phyloP scores from a whole-genome alignment of 2,888 invertebrate genomes.

The Colostygia pectinataria region DNA sequence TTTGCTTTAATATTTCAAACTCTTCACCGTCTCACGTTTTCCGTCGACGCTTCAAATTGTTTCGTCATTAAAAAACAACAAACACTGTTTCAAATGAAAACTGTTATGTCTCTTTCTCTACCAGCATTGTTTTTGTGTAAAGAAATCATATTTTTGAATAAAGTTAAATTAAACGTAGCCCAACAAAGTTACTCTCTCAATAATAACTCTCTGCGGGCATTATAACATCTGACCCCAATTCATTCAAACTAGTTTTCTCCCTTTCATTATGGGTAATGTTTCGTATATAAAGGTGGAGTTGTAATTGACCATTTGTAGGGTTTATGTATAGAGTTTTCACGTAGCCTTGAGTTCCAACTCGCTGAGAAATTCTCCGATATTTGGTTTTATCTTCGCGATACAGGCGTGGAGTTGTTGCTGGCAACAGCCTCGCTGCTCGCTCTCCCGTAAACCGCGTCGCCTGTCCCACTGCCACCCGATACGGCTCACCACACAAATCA shows the following conservation, averaged over 20 bases:
- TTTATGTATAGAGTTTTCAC: slow-evolving; percentile 7
- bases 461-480: slow-evolving; percentile 36
- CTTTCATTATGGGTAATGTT: slow-evolving; percentile 33
- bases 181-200: slow-evolving; percentile 25
- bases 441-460: slow-evolving; percentile 29
- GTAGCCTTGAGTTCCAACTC: slow-evolving; percentile 1
- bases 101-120: slow-evolving; percentile 5
- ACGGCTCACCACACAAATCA: slow-evolving; percentile 62
- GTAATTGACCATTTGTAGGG: slow-evolving; percentile 31
- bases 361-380: slow-evolving; percentile 22
- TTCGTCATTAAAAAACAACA: slow-evolving; percentile 31
- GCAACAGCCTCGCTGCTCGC: slow-evolving; percentile 25
- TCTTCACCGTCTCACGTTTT: slow-evolving; percentile 27
- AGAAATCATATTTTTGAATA: neutral
- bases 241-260: slow-evolving; percentile 33
- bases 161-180: neutral
- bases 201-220: slow-evolving; percentile 22
- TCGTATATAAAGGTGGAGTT: slow-evolving; percentile 29
- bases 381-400: slow-evolving; percentile 54
- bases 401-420: slow-evolving; percentile 43
- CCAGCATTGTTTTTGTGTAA: slow-evolving; percentile 4
- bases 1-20: slow-evolving; percentile 39
- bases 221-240: slow-evolving; percentile 34
- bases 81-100: slow-evolving; percentile 21
- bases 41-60: slow-evolving; percentile 27